phyloP scores from a whole-genome alignment of 2,888 invertebrate genomes.

The Pammene aurita region DNA sequence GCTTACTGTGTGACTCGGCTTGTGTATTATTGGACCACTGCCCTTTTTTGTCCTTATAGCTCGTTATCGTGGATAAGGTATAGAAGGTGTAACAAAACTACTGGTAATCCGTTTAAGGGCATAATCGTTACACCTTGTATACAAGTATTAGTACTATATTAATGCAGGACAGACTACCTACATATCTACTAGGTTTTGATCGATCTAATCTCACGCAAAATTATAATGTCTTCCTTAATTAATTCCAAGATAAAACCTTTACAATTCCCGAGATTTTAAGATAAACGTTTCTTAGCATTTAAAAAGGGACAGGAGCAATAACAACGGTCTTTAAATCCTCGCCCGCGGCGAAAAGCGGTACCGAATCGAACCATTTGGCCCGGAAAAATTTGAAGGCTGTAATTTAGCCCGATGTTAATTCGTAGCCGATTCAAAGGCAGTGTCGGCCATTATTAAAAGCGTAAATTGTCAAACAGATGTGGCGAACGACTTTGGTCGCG shows the following conservation, averaged over 20 bases:
- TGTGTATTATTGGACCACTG: too few relatives aligned
- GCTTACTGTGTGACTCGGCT: too few relatives aligned
- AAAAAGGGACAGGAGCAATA: slow-evolving; percentile 15
- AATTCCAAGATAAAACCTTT: slow-evolving; percentile 4
- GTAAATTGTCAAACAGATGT: slow-evolving; percentile 83
- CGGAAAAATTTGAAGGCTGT: slow-evolving; percentile 76
- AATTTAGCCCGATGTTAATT: slow-evolving; percentile 79
- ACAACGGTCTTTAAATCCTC: slow-evolving; percentile 54
- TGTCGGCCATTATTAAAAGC: slow-evolving; percentile 80
- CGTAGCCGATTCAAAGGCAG: slow-evolving; percentile 78
- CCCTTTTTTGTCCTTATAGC: too few relatives aligned
- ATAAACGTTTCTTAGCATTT: slow-evolving; percentile 9
- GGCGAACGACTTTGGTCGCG: slow-evolving; percentile 71
- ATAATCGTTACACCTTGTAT: too few relatives aligned
- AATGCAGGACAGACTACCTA: too few relatives aligned
- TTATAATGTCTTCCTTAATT: neutral
- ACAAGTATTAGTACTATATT: too few relatives aligned
- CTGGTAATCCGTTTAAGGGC: too few relatives aligned
- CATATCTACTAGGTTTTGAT: too few relatives aligned
- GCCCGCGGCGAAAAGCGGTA: slow-evolving; percentile 57
- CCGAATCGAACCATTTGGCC: slow-evolving; percentile 56
- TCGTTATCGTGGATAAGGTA: too few relatives aligned
- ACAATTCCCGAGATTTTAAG: slow-evolving; percentile 15
- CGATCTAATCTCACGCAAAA: neutral
- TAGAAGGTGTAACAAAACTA: too few relatives aligned